phyloP scores from a whole-genome alignment of 1,140 invertebrate genomes.

The Lordiphosa clarofinis region DNA sequence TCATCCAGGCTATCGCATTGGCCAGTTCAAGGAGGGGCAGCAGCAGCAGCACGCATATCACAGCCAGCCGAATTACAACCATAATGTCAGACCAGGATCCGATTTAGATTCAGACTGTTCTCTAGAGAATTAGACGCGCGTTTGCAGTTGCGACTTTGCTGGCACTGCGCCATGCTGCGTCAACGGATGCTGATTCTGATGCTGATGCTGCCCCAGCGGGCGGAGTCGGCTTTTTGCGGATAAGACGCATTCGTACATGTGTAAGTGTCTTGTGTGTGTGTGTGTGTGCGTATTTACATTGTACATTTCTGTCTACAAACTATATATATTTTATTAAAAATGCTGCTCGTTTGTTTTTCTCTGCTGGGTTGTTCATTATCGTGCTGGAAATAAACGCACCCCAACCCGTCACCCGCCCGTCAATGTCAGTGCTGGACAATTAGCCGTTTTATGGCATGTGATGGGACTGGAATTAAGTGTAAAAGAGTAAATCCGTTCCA shows the following conservation, averaged over 20 bases:
- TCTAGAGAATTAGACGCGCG: slow-evolving; percentile 25
- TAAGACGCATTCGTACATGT: slow-evolving; percentile 38
- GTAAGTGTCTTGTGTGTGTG: neutral
- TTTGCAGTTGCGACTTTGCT: slow-evolving; percentile 31
- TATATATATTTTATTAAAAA: slow-evolving; percentile 14
- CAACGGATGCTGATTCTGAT: slow-evolving; percentile 42
- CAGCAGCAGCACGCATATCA: slow-evolving; percentile 16
- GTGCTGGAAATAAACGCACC: slow-evolving; percentile 33
- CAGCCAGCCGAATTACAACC: no score
- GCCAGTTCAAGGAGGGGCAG: slow-evolving; percentile 29
- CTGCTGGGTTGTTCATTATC: slow-evolving; percentile 28
- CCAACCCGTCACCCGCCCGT: neutral
- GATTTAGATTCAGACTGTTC: neutral
- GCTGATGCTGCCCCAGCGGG: slow-evolving; percentile 2
- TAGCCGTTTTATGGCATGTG: slow-evolving; percentile 13
- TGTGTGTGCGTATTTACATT: slow-evolving; percentile 6
- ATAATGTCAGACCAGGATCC: no score
- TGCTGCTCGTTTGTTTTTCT: slow-evolving; percentile 10
- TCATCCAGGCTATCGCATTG: slow-evolving; percentile 38
- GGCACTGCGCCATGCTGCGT: slow-evolving; percentile 52
- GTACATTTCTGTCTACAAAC: slow-evolving; percentile 8
- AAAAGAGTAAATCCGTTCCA: no score
- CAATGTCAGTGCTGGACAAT: slow-evolving; percentile 13
- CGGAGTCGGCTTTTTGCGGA: slow-evolving; percentile 47
- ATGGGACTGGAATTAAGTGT: no score